Conservation (phyloP, 2,888 invertebrate genomes). For the Phyllotreta cruciferae region DNA sequence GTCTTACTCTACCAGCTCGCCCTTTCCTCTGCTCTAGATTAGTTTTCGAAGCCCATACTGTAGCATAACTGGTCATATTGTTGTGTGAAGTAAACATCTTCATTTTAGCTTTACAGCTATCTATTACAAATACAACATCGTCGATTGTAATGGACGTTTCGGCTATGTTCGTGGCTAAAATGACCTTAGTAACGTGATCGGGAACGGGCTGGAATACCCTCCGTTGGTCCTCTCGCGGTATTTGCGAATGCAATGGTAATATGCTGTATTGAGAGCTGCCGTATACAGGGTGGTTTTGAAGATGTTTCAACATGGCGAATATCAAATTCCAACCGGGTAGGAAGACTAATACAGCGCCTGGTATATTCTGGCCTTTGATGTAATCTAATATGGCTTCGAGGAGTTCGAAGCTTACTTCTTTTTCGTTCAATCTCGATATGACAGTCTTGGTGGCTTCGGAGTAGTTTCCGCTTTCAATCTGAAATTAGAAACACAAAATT, state of each 20-base stretch:
- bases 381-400: conserved; percentile 80
- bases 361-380: conserved; percentile 66
- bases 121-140: conserved; percentile 97
- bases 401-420: conserved; percentile 91
- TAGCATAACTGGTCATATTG: conserved; percentile 98
- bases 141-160: conserved; percentile 98
- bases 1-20: conserved; percentile 92
- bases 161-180: conserved; percentile 96
- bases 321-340: conserved; percentile 98
- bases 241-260: conserved; percentile 95
- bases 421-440: conserved; percentile 83
- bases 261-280: conserved; percentile 73
- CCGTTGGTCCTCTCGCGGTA: conserved; percentile 94
- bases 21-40: conserved; percentile 93
- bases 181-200: conserved; percentile 85
- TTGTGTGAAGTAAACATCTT: conserved; percentile 98
- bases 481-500: conserved; percentile 38
- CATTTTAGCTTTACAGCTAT: conserved; percentile 97
- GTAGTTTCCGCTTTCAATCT: conserved; percentile 59
- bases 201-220: conserved; percentile 91
- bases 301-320: conserved; percentile 85
- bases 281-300: conserved; percentile 72
- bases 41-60: conserved; percentile 93
- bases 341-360: conserved; percentile 91
- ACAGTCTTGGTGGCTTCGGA: conserved; percentile 70